phyloP scores from a whole-genome alignment of 1,140 invertebrate species.

The Chironomus striatipennis region DNA sequence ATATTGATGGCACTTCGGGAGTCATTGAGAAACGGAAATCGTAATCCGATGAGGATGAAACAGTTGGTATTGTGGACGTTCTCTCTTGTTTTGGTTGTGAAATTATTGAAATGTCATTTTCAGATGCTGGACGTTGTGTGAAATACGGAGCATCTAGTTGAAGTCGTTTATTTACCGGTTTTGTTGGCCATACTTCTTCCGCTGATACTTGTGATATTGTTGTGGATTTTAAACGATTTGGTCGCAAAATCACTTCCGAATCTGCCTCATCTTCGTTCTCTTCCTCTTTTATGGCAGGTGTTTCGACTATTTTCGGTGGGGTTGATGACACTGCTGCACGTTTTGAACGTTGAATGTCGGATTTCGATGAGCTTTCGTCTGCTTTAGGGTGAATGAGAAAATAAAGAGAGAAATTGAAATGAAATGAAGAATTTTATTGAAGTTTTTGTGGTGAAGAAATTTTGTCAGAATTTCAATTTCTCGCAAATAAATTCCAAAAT shows the following conservation, averaged over 20 bases:
- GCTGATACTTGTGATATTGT: constrained; percentile 23
- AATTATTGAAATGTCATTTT: constrained; percentile 37
- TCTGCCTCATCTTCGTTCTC: constrained; percentile 6
- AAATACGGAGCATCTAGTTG: constrained; percentile 35
- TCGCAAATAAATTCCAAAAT: too few species aligned
- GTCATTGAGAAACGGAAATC: constrained; percentile 38
- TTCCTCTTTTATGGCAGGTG: not conserved
- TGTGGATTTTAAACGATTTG: constrained; percentile 27
- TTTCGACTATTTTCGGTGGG: constrained; percentile 8
- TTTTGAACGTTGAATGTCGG: not conserved
- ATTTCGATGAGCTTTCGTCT: not conserved
- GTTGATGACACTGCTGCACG: not conserved
- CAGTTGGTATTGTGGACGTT: not conserved
- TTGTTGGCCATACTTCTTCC: constrained; percentile 27
- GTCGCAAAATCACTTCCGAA: constrained; percentile 37
- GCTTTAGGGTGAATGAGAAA: too few species aligned
- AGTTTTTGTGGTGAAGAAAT: too few species aligned
- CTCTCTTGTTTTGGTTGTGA: not conserved
- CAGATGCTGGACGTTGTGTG: constrained; percentile 32
- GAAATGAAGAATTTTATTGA: too few species aligned
- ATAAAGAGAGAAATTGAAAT: too few species aligned
- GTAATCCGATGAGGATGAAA: constrained; percentile 28
- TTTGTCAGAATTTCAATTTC: too few species aligned
- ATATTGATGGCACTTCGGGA: constrained; percentile 39
- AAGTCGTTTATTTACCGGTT: constrained; percentile 20